Conservation (phyloP, 1,140 invertebrate species). For the Phocides pigmalion region DNA sequence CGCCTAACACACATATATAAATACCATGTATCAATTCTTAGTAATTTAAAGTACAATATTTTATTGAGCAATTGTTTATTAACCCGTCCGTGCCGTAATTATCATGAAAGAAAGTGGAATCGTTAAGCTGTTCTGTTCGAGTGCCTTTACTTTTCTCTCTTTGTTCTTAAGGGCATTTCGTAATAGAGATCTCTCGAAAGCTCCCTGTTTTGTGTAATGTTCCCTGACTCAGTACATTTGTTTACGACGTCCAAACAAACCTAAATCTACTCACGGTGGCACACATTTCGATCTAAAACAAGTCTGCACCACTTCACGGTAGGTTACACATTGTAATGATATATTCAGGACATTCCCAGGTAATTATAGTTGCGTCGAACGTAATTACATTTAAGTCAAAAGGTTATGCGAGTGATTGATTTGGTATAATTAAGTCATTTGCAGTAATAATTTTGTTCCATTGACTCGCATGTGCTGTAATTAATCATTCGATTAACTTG, state of each 20-base stretch:
- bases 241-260: constrained; percentile 41
- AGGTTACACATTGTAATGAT: background rate
- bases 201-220: constrained; percentile 34
- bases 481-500: too few species aligned
- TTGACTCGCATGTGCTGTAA: too few species aligned
- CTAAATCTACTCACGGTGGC: constrained; percentile 44
- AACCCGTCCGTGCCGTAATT: constrained; percentile 13
- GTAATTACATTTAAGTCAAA: background rate
- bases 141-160: constrained; percentile 34
- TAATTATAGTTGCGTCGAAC: background rate
- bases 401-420: background rate
- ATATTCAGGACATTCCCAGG: background rate
- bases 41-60: too few species aligned
- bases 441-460: too few species aligned
- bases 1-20: too few species aligned
- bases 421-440: background rate
- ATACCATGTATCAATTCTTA: too few species aligned
- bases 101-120: constrained; percentile 33
- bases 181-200: constrained; percentile 40
- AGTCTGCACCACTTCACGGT: constrained; percentile 25
- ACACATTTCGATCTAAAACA: constrained; percentile 53
- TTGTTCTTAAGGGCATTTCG: constrained; percentile 38
- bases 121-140: constrained; percentile 31
- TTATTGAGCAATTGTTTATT: background rate
- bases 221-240: constrained; percentile 37